Evolutionary conservation across 2,888 invertebrate species (phyloP).

Genomic region (Diarsia dahlii): DNA sequence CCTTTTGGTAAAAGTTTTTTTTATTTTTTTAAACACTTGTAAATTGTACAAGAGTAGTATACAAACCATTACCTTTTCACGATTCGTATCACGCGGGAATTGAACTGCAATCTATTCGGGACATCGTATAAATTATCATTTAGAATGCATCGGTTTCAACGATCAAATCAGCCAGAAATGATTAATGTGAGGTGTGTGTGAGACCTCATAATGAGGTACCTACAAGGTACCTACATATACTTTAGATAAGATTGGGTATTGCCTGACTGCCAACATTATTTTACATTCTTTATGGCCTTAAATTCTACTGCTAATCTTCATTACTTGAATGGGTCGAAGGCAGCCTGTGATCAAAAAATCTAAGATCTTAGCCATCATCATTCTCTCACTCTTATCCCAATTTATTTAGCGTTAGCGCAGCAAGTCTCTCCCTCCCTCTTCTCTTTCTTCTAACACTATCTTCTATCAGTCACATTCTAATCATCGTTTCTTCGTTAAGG

Average conservation of each 20-base stretch:
- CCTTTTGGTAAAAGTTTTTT: neutral
- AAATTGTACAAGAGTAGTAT: conserved; percentile 44
- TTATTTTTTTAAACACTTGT: neutral
- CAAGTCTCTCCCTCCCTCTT: neutral
- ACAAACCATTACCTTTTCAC: conserved; percentile 36
- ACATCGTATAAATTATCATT: conserved; percentile 46
- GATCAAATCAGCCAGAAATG: conserved; percentile 30
- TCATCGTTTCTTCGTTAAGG: neutral
- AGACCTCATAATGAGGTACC: conserved; percentile 30
- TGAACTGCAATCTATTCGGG: conserved; percentile 30
- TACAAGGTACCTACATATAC: conserved; percentile 29
- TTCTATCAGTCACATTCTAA: neutral
- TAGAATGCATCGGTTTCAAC: conserved; percentile 36
- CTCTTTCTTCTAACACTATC: neutral
- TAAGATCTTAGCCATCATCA: neutral
- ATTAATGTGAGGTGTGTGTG: conserved; percentile 7
- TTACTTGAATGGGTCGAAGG: neutral
- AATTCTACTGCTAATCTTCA: neutral
- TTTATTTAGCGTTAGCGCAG: neutral
- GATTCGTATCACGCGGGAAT: conserved; percentile 40
- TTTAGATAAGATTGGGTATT: neutral
- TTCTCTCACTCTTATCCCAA: neutral
- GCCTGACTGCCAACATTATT: neutral
- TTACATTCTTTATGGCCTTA: neutral
- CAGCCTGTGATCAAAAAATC: no score